Percentiles rank a stretch among this genome's conserved stretches.
phyloP scores from a whole-genome alignment of 2,888 invertebrate genomes.

The Acrobasis consociella region DNA sequence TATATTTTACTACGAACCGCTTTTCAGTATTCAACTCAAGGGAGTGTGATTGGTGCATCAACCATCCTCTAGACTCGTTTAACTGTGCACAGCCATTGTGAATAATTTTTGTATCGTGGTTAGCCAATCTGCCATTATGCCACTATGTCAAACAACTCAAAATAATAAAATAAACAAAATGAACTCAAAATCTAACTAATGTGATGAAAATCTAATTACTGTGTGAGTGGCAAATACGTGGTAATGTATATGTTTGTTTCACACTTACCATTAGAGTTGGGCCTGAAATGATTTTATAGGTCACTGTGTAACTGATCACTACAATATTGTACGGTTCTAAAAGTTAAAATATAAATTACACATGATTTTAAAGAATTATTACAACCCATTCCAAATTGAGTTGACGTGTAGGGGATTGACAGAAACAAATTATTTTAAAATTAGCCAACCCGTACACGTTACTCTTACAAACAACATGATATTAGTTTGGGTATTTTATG shows the following conservation, averaged over 20 bases:
- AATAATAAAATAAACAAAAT: conserved; percentile 45
- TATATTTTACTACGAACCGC: not conserved
- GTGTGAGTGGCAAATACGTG: conserved; percentile 39
- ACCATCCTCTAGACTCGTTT: conserved; percentile 22
- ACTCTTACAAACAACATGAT: conserved; percentile 53
- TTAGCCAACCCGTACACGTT: conserved; percentile 39
- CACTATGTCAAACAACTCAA: conserved; percentile 69
- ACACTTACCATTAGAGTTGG: conserved; percentile 21
- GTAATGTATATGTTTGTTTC: conserved; percentile 26
- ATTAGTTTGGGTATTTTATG: conserved; percentile 47
- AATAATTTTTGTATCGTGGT: conserved; percentile 48
- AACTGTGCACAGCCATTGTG: conserved; percentile 55
- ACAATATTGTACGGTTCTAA: conserved; percentile 15
- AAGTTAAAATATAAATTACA: conserved; percentile 19
- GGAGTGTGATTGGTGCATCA: conserved; percentile 29
- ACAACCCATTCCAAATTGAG: conserved; percentile 28
- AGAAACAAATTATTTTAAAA: conserved; percentile 3
- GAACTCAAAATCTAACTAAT: conserved; percentile 42
- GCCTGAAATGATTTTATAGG: conserved; percentile 21
- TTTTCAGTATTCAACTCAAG: conserved; percentile 9
- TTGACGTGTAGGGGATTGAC: conserved; percentile 27
- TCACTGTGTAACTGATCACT: conserved; percentile 21
- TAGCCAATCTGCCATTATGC: conserved; percentile 68
- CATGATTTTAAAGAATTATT: conserved; percentile 6
- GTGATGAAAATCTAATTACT: conserved; percentile 26